Conservation (phyloP, 2,888 invertebrate species). For the Agonum fuliginosum region DNA sequence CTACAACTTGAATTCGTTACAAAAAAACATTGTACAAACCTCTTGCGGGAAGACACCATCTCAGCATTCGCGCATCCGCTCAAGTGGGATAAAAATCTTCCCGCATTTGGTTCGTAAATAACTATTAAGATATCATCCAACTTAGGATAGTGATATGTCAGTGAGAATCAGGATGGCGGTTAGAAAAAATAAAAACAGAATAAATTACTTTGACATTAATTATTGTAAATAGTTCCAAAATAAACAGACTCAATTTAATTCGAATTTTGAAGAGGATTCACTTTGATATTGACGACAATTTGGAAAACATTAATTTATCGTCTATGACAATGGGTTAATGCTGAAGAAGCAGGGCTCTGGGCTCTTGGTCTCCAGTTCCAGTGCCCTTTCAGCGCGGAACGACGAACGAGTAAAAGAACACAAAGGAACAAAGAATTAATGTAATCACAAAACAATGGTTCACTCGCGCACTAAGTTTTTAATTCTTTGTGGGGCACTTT, state of each 20-base stretch:
- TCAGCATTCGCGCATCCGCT: no score
- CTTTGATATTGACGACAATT: constrained; percentile 48
- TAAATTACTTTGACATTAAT: no score
- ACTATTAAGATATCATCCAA: no score
- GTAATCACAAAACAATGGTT: constrained; percentile 57
- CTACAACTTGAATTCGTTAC: no score
- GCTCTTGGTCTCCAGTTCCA: no score
- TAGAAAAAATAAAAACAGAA: constrained; percentile 27
- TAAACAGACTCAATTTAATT: not conserved
- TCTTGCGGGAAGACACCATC: no score
- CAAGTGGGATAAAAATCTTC: no score
- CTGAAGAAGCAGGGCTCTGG: not conserved
- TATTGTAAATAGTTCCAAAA: not conserved
- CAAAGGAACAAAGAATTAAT: constrained; percentile 58
- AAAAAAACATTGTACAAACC: no score
- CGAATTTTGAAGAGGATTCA: constrained; percentile 22
- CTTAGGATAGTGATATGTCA: no score
- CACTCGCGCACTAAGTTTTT: constrained; percentile 57
- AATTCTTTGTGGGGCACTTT: constrained; percentile 57
- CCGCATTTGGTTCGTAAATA: no score
- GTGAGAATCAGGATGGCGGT: no score
- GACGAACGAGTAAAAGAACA: constrained; percentile 42
- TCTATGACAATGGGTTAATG: constrained; percentile 30
- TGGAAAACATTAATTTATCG: constrained; percentile 48
- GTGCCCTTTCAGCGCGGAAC: constrained; percentile 24